Evolutionary conservation across 2,888 invertebrate genomes (phyloP).

Genomic region (Loripinus fragilis): DNA sequence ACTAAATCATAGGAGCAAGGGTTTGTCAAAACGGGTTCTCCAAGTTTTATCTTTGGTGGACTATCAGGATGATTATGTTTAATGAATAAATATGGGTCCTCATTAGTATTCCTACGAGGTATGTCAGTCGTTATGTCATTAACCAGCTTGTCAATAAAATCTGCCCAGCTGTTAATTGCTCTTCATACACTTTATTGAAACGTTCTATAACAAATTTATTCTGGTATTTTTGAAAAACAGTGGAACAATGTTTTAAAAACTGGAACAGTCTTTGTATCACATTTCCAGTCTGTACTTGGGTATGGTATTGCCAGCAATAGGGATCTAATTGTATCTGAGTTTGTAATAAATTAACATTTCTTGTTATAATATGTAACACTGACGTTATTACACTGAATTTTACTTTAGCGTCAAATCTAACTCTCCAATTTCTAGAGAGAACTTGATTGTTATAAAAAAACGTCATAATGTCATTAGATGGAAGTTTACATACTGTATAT

Average conservation of each 20-base stretch:
- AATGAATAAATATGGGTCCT: background rate
- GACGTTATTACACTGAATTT: conserved; percentile 18
- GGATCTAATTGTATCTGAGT: background rate
- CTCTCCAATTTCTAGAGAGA: conserved; percentile 21
- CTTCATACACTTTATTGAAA: background rate
- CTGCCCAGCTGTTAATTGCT: background rate
- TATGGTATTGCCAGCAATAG: conserved; percentile 13
- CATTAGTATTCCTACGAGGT: background rate
- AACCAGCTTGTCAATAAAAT: background rate
- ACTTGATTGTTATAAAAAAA: conserved; percentile 20
- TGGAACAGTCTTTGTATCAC: background rate
- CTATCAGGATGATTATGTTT: background rate
- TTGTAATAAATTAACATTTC: background rate
- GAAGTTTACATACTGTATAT: background rate
- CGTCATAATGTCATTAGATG: background rate
- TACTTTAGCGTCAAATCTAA: conserved; percentile 6
- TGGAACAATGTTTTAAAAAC: background rate
- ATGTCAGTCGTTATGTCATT: background rate
- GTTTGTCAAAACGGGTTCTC: conserved; percentile 4
- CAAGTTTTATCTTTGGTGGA: background rate
- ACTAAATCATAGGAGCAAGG: conserved; percentile 22
- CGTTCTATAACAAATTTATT: background rate
- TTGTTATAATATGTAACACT: background rate
- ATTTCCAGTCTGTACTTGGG: too few species aligned
- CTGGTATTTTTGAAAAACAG: background rate